These are phyloP conservation scores for Parnassius apollo DNA, from an alignment of 2,888 invertebrate species.

Conservation along the genomic window DNA sequence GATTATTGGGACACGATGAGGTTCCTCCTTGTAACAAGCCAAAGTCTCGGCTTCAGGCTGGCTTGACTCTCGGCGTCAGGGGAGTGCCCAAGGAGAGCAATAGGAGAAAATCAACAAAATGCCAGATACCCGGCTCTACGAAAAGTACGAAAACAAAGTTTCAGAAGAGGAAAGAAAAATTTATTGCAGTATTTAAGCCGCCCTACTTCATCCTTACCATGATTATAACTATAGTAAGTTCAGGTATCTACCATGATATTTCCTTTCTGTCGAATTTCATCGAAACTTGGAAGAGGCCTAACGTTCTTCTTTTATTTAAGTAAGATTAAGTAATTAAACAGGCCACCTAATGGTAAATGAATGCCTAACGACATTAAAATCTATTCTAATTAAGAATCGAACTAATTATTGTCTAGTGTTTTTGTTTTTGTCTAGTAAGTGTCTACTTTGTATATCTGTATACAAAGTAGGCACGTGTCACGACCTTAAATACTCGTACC, in stretches of 20 bases:
- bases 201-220: slow-evolving; percentile 69
- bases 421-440: too few species aligned
- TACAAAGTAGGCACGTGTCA: too few species aligned
- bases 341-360: too few species aligned
- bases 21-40: slow-evolving; percentile 34
- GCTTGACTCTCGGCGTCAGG: slow-evolving; percentile 55
- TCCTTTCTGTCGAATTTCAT: too few species aligned
- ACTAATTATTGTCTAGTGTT: too few species aligned
- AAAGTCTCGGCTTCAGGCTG: slow-evolving; percentile 54
- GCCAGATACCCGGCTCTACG: slow-evolving; percentile 36
- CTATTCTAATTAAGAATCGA: too few species aligned
- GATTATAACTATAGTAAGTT: slow-evolving; percentile 66
- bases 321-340: too few species aligned
- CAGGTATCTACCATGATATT: background rate
- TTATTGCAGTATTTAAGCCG: slow-evolving; percentile 56
- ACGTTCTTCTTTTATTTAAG: too few species aligned
- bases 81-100: slow-evolving; percentile 28
- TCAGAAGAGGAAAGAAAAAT: slow-evolving; percentile 58
- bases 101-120: slow-evolving; percentile 33
- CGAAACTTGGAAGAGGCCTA: too few species aligned
- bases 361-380: too few species aligned
- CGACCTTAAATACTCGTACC: too few species aligned
- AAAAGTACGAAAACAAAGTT: slow-evolving; percentile 50
- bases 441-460: too few species aligned
- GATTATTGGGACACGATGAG: slow-evolving; percentile 44